Conservation (phyloP, 2,888 invertebrate genomes). For the Aporophyla nigra region DNA sequence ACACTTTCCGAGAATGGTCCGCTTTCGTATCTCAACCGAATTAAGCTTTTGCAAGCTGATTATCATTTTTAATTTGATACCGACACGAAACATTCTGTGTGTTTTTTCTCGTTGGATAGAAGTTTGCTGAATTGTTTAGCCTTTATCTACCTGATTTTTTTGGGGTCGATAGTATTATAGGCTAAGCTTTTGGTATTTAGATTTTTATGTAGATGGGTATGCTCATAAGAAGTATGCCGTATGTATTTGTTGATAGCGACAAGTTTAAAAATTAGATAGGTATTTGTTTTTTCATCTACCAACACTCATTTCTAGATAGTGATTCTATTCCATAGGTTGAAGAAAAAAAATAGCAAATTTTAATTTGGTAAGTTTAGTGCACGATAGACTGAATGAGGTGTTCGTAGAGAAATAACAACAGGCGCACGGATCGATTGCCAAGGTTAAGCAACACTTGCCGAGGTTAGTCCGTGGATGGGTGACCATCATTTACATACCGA, state of each 20-base stretch:
- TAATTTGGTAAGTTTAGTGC: too few relatives aligned
- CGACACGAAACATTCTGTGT: constrained; percentile 73
- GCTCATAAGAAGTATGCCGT: neutral
- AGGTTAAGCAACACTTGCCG: too few relatives aligned
- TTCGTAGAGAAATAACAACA: too few relatives aligned
- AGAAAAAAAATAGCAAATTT: too few relatives aligned
- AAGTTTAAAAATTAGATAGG: neutral
- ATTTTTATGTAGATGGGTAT: neutral
- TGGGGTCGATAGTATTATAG: constrained; percentile 14
- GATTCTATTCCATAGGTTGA: neutral
- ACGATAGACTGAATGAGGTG: too few relatives aligned
- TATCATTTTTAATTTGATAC: constrained; percentile 82
- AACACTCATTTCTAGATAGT: neutral
- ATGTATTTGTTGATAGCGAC: neutral
- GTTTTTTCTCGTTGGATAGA: constrained; percentile 52
- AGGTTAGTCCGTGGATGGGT: too few relatives aligned
- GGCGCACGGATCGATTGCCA: too few relatives aligned
- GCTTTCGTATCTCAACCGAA: constrained; percentile 74
- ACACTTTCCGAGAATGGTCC: constrained; percentile 74
- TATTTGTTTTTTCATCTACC: neutral
- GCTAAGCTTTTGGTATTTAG: neutral
- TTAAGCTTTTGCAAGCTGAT: constrained; percentile 80
- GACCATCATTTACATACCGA: too few relatives aligned
- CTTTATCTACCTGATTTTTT: constrained; percentile 52
- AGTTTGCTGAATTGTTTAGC: constrained; percentile 47